Conservation (phyloP, 2,888 invertebrate species). For the Altica lythri region DNA sequence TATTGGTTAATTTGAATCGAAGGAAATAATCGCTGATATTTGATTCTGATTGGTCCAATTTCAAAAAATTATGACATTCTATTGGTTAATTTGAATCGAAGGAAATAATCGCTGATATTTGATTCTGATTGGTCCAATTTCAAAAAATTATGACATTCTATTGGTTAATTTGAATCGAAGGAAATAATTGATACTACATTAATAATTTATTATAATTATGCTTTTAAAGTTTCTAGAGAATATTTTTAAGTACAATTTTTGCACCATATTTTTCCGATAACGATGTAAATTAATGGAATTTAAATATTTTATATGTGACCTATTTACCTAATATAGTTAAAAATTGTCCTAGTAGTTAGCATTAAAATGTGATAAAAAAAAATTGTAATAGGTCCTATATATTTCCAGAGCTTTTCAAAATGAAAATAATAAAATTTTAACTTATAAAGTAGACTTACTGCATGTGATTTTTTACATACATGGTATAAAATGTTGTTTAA, state of each 20-base stretch:
- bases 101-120: no score
- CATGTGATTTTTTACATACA: constrained; percentile 14
- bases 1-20: no score
- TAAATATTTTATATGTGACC: constrained; percentile 11
- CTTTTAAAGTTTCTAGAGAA: background rate
- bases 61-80: no score
- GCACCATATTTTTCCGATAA: background rate
- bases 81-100: no score
- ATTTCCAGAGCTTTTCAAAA: constrained; percentile 12
- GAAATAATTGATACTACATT: no score
- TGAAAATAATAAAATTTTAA: background rate
- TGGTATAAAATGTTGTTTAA: background rate
- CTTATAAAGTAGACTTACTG: constrained; percentile 8
- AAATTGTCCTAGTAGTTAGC: constrained; percentile 16
- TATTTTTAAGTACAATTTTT: background rate
- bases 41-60: no score
- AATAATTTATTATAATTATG: no score
- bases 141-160: no score
- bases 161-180: no score
- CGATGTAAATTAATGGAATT: no score
- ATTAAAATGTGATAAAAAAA: constrained; percentile 12
- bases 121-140: no score
- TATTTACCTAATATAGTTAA: constrained; percentile 9
- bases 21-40: no score
- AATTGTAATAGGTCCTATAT: constrained; percentile 16